Conservation (phyloP, 2,113 vertebrate species). For the Silurus meridionalis region DNA sequence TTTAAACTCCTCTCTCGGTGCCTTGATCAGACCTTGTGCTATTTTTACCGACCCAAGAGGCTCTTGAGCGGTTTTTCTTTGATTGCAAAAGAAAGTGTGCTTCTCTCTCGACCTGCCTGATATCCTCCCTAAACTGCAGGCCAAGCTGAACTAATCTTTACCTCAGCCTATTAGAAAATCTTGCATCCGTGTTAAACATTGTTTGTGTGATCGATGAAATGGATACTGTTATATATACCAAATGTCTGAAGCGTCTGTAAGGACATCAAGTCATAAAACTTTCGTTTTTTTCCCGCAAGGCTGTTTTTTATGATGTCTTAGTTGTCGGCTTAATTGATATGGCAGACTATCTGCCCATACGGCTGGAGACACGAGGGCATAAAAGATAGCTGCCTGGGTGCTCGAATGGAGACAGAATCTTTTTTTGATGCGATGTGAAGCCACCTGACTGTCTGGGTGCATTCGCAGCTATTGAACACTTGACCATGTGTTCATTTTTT, state of each 20-base stretch:
- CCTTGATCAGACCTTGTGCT: conserved; percentile 74
- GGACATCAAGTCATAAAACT: conserved; percentile 14
- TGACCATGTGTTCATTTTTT: conserved; percentile 18
- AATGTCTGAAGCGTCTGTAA: not conserved
- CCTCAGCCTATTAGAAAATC: not conserved
- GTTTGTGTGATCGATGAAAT: not conserved
- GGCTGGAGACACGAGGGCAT: conserved; percentile 32
- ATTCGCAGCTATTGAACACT: conserved; percentile 25
- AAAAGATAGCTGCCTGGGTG: conserved; percentile 46
- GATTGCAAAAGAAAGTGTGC: conserved; percentile 61
- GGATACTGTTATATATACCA: not conserved
- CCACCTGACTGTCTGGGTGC: conserved; percentile 27
- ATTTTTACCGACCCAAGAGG: conserved; percentile 73
- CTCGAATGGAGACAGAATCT: conserved; percentile 21
- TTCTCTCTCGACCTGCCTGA: conserved; percentile 50
- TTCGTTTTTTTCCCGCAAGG: conserved; percentile 3
- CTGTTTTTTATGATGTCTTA: conserved; percentile 14
- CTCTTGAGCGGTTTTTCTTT: conserved; percentile 69
- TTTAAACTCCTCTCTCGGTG: conserved; percentile 68
- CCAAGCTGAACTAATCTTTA: conserved; percentile 13
- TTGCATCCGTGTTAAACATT: not conserved
- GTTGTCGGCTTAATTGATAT: conserved; percentile 43
- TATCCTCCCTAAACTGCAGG: conserved; percentile 18
- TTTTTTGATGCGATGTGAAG: conserved; percentile 22
- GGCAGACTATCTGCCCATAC: conserved; percentile 47